A percentile compares a stretch with the other conserved stretches of the same genome.
phyloP scores from a whole-genome alignment of 2,797 vertebrate genomes.

The Cirrhinus mrigala region DNA sequence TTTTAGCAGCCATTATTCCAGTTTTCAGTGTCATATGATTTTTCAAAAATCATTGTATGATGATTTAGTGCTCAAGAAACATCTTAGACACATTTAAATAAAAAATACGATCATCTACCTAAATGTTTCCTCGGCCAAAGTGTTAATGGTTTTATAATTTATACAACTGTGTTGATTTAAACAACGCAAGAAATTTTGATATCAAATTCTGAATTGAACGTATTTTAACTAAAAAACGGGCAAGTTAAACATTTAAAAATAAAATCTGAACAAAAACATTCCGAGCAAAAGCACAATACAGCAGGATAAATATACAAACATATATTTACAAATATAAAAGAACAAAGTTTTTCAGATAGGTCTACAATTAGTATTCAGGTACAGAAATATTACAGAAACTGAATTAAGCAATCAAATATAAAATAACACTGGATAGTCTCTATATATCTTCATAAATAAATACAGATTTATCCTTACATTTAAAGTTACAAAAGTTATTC shows the following conservation, averaged over 20 bases:
- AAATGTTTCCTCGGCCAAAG: no score
- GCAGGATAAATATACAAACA: not conserved
- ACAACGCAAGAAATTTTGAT: not conserved
- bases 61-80: not conserved
- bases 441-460: not conserved
- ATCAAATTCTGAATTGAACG: not conserved
- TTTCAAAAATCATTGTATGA: not conserved
- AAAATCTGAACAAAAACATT: not conserved
- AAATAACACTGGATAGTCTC: not conserved
- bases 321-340: not conserved
- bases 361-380: not conserved
- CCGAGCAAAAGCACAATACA: not conserved
- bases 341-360: not conserved
- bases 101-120: no score
- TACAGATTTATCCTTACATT: not conserved
- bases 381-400: not conserved
- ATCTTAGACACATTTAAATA: not conserved
- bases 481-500: not conserved
- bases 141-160: no score
- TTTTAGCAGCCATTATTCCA: not conserved
- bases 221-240: not conserved
- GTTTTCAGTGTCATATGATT: not conserved
- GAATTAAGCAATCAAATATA: not conserved
- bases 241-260: not conserved
- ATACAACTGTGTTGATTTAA: not conserved